Base-by-base conservation (phyloP, 2,113 vertebrate species). In the Dromas ardeola region DNA sequence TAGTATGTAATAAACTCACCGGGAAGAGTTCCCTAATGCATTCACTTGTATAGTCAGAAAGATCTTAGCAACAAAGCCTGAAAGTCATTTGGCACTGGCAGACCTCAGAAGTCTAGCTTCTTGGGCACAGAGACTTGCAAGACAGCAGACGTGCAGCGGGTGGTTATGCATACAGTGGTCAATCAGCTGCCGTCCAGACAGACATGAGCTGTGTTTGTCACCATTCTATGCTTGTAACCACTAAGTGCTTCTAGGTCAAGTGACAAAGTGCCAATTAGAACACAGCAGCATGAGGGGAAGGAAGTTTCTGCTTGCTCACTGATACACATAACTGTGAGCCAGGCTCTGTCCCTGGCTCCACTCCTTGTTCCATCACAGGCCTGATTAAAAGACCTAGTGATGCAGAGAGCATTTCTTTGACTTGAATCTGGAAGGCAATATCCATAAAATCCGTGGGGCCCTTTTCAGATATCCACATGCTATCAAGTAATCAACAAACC, bases 301-400 rank as follows among this genome's bases (percentile, higher is more conserved):
- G 66, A 43, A 70, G 34, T 11, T 83, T 65, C 78, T 93, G 58
- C 49, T 53, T 50, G 42, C 73, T n/a, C 13, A 23, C n/a, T 43
- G 59, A 42, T 13, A 50, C 38, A 6, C 0, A 0, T 6, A 67
- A 9, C 65, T 71, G 52, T 5, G 38, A 86, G n/a, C 38, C 58
- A 50, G 55, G 61, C 47, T 71, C 59, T 65, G 40, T 16, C 74
- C 34, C 71, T 52, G 52, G 23, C 62, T n/a, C 40, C 13, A 18
- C 40, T n/a, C 32, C 21, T 62, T 59, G 45, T 55, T 56, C 52
- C 32, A 55, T 66, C 76, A 53, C 52, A 67, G 52, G 29, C 53
- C 36, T 67, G 59, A 26, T 43, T 13, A 42, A 58, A 50, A 38
- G 53, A 30, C n/a, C 59, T 32, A 5, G 26, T 23, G 53, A 45